These are phyloP conservation scores for Tetrax tetrax DNA, from an alignment of 2,113 vertebrate genomes.

Conservation along the genomic window DNA sequence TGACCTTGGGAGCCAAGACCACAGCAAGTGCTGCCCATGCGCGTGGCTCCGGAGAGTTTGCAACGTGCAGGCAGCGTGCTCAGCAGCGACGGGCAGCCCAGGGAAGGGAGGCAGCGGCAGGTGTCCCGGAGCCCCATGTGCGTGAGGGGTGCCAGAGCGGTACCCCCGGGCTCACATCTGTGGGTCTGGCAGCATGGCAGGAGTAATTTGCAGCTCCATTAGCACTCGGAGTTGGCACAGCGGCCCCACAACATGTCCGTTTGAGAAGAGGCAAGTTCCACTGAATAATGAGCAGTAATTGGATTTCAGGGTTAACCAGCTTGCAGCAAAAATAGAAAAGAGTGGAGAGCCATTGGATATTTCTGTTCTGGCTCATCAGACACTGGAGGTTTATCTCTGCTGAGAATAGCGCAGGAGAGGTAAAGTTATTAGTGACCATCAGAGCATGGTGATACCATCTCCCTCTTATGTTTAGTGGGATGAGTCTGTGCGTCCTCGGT, in stretches of 20 bases:
- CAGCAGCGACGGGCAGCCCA: fast-evolving
- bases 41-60: background rate
- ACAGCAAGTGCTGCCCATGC: fast-evolving
- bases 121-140: fast-evolving
- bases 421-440: conserved; percentile 68
- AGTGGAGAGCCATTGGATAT: conserved; percentile 60
- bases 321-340: conserved; percentile 54
- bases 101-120: background rate
- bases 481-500: background rate
- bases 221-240: background rate
- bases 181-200: background rate
- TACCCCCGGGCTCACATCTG: background rate
- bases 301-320: conserved; percentile 75
- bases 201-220: conserved; percentile 61
- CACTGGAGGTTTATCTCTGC: conserved; percentile 67
- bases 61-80: background rate
- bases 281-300: conserved; percentile 74
- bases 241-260: conserved; percentile 5
- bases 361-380: conserved; percentile 72
- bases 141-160: fast-evolving
- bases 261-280: conserved; percentile 60
- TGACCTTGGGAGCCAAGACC: background rate
- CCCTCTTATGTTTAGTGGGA: conserved; percentile 17
- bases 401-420: conserved; percentile 65
- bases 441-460: conserved; percentile 58